Percentiles rank a stretch among this genome's conserved stretches.
Conservation (phyloP, 1,140 invertebrate species). For the Brachionus sp. region DNA sequence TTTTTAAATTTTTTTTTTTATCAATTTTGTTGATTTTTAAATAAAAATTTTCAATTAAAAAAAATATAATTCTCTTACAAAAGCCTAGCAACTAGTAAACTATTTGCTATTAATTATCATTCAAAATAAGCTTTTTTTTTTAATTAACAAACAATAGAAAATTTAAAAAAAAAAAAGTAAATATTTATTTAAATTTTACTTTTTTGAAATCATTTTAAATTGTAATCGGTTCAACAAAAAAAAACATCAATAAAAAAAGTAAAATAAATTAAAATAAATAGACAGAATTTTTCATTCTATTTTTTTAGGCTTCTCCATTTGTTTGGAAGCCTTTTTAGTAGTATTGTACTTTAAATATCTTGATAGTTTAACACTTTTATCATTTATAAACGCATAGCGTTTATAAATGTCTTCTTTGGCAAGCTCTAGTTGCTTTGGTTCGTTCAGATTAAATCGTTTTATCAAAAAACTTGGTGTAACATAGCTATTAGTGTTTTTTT, state of each 20-base stretch:
- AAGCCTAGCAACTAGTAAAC: neutral
- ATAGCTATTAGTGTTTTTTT: neutral
- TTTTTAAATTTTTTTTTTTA: too few species aligned
- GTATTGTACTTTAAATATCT: neutral
- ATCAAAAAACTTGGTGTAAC: constrained; percentile 10
- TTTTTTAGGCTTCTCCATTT: neutral
- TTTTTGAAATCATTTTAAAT: neutral
- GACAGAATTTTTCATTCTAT: neutral
- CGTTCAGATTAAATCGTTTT: neutral
- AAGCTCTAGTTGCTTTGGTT: neutral
- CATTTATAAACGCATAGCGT: constrained; percentile 5
- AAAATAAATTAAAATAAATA: neutral
- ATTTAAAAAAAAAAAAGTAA: neutral
- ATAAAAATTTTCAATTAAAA: too few species aligned
- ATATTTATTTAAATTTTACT: constrained; percentile 8
- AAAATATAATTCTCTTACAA: neutral
- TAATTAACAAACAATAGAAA: neutral
- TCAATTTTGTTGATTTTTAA: too few species aligned
- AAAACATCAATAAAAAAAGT: neutral
- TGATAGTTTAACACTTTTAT: neutral
- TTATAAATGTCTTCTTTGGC: constrained; percentile 9
- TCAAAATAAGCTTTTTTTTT: neutral
- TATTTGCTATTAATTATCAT: neutral
- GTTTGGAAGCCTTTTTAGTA: neutral
- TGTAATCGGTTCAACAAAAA: neutral